These are phyloP conservation scores for Chrysemys picta DNA, from an alignment of 2,113 vertebrate genomes.

Conservation along the genomic window DNA sequence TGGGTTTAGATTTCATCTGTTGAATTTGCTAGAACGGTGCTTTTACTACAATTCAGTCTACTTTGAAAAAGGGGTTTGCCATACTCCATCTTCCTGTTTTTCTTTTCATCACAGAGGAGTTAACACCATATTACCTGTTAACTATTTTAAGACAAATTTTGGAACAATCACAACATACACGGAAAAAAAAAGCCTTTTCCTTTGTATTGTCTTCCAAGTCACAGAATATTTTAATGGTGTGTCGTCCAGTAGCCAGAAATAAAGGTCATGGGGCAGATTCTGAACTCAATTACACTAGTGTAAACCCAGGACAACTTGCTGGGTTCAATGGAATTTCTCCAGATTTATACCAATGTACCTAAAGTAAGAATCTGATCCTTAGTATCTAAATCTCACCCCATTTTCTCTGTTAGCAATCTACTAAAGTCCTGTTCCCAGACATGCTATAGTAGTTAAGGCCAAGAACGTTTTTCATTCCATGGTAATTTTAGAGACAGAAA, in stretches of 20 bases:
- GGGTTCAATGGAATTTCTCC: not conserved
- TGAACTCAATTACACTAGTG: not conserved
- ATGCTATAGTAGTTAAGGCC: not conserved
- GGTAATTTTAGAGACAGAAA: not conserved
- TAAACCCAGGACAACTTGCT: not conserved
- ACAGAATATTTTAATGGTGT: too few species aligned
- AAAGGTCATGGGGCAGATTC: not conserved
- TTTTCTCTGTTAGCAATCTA: not conserved
- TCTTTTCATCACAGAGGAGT: too few species aligned
- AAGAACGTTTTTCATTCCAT: not conserved
- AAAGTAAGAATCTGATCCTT: not conserved
- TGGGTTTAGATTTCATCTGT: too few species aligned
- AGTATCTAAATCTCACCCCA: not conserved
- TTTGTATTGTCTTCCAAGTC: too few species aligned
- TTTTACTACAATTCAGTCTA: too few species aligned
- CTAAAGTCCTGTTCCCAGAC: not conserved
- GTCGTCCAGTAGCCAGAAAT: not conserved
- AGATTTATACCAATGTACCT: not conserved
- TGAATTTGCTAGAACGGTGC: too few species aligned
- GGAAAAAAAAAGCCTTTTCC: too few species aligned
- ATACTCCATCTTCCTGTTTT: too few species aligned
- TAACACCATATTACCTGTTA: too few species aligned
- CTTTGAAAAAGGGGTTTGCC: too few species aligned
- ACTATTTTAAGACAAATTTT: too few species aligned
- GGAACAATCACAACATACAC: too few species aligned